Conservation (phyloP, 2,113 vertebrate species). For the Pseudonaja textilis region DNA sequence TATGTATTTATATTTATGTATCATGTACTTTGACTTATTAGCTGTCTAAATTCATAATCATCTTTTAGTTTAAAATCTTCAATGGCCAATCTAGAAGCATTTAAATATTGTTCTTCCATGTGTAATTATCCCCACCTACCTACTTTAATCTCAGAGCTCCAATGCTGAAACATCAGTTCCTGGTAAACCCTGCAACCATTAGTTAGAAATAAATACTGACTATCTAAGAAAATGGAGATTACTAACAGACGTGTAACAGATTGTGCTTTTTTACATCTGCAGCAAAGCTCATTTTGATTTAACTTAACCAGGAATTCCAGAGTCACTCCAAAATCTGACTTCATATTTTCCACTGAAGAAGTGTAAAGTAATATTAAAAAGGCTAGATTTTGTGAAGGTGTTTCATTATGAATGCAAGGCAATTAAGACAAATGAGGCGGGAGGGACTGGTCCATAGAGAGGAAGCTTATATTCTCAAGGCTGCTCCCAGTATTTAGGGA, state of each 20-base stretch:
- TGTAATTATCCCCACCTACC: neutral
- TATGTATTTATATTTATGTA: neutral
- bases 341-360: neutral
- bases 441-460: neutral
- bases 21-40: neutral
- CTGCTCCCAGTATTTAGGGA: neutral
- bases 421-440: neutral
- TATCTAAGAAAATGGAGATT: neutral
- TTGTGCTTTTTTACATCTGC: neutral
- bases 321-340: neutral
- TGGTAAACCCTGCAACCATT: neutral
- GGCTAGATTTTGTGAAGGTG: neutral
- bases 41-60: neutral
- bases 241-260: neutral
- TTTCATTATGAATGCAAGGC: neutral
- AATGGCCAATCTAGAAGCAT: neutral
- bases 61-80: neutral
- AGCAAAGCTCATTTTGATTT: neutral
- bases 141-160: neutral
- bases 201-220: neutral
- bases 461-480: neutral
- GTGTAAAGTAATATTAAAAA: neutral
- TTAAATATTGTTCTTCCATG: neutral
- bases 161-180: neutral
- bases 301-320: neutral